Evolutionary conservation across 2,797 vertebrate genomes (phyloP).

Genomic region (Brachymystax lenok): DNA sequence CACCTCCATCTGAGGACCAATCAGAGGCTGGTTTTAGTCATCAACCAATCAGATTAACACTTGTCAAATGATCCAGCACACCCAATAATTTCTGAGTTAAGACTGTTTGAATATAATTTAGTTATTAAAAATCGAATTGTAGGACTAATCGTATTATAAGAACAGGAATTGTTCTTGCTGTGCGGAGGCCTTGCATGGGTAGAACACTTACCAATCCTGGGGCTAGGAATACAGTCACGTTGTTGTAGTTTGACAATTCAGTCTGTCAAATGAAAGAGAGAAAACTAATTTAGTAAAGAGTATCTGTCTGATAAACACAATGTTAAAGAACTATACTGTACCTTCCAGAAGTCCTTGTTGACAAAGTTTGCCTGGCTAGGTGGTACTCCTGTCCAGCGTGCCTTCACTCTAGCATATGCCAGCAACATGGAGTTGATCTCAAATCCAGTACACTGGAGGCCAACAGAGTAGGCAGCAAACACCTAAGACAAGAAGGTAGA

Average conservation of each 20-base stretch:
- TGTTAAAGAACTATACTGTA: slow-evolving; percentile 29
- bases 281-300: slow-evolving; percentile 1
- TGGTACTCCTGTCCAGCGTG: slow-evolving; percentile 66
- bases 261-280: slow-evolving; percentile 52
- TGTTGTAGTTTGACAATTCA: slow-evolving; percentile 75
- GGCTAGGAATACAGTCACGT: slow-evolving; percentile 76
- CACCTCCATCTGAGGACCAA: slow-evolving; percentile 67
- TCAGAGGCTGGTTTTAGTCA: neutral
- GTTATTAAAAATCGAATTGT: slow-evolving; percentile 4
- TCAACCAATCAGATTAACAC: neutral
- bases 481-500: slow-evolving; percentile 59
- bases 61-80: neutral
- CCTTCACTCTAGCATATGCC: slow-evolving; percentile 66
- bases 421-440: slow-evolving; percentile 79
- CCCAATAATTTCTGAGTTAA: neutral
- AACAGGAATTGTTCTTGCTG: slow-evolving; percentile 1
- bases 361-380: slow-evolving; percentile 64
- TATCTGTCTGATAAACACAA: neutral
- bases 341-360: slow-evolving; percentile 78
- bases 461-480: slow-evolving; percentile 70
- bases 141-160: neutral
- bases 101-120: neutral
- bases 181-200: neutral
- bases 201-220: slow-evolving; percentile 72
- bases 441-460: slow-evolving; percentile 78